These are phyloP conservation scores for Butorides virescens DNA, from an alignment of 2,113 vertebrate species.

Conservation along the genomic window DNA sequence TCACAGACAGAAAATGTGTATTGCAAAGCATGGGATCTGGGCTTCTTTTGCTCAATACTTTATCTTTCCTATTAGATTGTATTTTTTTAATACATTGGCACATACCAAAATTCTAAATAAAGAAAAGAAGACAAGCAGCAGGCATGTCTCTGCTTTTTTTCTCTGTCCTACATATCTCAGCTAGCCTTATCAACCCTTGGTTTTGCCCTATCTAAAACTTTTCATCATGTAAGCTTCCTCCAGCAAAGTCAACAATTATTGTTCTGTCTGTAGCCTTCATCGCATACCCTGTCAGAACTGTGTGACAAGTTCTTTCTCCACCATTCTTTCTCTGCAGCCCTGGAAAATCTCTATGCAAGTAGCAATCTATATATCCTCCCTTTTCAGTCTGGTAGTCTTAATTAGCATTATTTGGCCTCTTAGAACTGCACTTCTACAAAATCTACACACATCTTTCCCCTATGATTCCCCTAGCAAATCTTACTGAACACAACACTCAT, in stretches of 20 bases:
- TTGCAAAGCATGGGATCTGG: background rate
- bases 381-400: background rate
- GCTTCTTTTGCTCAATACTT: background rate
- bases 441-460: background rate
- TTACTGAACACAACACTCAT: background rate
- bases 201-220: conserved; percentile 1
- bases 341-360: background rate
- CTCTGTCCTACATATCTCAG: background rate
- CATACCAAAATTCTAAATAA: background rate
- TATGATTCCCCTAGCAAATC: background rate
- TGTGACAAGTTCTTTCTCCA: background rate
- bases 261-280: background rate
- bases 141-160: background rate
- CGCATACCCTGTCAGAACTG: background rate
- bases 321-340: background rate
- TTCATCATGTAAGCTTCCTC: background rate
- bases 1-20: background rate
- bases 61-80: background rate
- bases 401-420: background rate
- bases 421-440: background rate
- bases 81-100: background rate
- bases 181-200: background rate
- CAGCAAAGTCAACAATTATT: background rate
- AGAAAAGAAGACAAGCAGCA: background rate
- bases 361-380: background rate